phyloP scores from a whole-genome alignment of 1,140 invertebrate genomes.

The Drosophila varians region DNA sequence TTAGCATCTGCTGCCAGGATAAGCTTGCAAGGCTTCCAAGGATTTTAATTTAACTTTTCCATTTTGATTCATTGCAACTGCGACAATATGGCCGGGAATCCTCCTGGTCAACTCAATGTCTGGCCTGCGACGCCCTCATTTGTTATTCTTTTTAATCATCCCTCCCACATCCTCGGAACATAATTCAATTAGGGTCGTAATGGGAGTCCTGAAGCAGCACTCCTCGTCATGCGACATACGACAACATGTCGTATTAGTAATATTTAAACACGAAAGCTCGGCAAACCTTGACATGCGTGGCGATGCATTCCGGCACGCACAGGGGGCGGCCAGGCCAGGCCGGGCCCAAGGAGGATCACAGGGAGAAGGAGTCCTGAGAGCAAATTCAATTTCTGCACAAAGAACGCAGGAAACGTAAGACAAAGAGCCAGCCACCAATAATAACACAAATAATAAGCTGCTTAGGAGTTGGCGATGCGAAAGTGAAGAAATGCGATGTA shows the following conservation, averaged over 20 bases:
- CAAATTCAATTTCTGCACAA: constrained; percentile 75
- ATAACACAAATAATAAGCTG: constrained; percentile 78
- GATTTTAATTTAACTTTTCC: constrained; percentile 77
- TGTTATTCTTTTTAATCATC: constrained; percentile 35
- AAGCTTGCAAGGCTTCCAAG: constrained; percentile 1
- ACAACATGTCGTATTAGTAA: constrained; percentile 81
- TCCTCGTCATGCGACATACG: constrained; percentile 52
- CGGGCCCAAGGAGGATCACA: too few species aligned
- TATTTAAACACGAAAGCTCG: constrained; percentile 81
- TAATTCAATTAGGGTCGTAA: constrained; percentile 74
- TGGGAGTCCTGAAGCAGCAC: constrained; percentile 3
- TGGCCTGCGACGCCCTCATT: constrained; percentile 3
- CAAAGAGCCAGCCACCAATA: constrained; percentile 33
- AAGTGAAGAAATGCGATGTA: constrained; percentile 81
- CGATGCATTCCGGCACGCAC: constrained; percentile 75
- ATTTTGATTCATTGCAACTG: constrained; percentile 50
- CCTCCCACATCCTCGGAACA: constrained; percentile 37
- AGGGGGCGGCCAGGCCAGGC: too few species aligned
- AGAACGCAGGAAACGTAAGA: constrained; percentile 28
- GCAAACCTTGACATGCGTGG: constrained; percentile 79
- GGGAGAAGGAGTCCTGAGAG: constrained; percentile 14
- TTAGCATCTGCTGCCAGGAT: constrained; percentile 43
- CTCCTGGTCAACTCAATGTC: too few species aligned
- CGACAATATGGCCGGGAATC: background rate
- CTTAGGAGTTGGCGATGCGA: constrained; percentile 75